Evolutionary conservation across 2,797 vertebrate genomes (phyloP).

Genomic region (Sebastiscus albofasciatus): DNA sequence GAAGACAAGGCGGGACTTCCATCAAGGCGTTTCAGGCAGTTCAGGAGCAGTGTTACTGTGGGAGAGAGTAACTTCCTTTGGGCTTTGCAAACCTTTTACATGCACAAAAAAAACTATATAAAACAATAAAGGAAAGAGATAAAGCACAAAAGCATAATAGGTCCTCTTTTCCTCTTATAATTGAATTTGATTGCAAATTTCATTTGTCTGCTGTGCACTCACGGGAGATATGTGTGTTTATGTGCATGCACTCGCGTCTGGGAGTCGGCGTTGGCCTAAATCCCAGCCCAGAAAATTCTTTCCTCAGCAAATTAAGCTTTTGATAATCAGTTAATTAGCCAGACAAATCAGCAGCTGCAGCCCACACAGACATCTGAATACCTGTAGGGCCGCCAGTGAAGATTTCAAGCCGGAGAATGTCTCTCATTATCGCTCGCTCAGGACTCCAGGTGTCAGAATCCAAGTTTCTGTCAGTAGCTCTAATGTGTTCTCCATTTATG

Average conservation of each 20-base stretch:
- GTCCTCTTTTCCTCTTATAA: neutral
- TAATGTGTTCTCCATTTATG: slow-evolving; percentile 26
- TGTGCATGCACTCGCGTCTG: neutral
- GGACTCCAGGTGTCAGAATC: slow-evolving; percentile 33
- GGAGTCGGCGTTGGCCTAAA: slow-evolving; percentile 39
- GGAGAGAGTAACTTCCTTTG: too few relatives aligned
- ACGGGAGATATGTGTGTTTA: neutral
- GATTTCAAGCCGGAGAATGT: slow-evolving; percentile 24
- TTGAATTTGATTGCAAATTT: neutral
- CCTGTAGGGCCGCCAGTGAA: slow-evolving; percentile 33
- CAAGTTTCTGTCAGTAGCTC: slow-evolving; percentile 40
- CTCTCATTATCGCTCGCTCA: slow-evolving; percentile 45
- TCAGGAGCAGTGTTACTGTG: too few relatives aligned
- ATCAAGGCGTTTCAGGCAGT: too few relatives aligned
- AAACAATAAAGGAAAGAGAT: neutral
- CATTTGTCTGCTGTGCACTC: neutral
- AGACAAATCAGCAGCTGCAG: slow-evolving; percentile 65
- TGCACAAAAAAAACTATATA: too few relatives aligned
- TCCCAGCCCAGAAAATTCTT: slow-evolving; percentile 56
- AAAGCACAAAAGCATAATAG: neutral
- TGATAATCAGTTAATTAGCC: slow-evolving; percentile 73
- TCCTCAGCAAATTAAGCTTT: slow-evolving; percentile 61
- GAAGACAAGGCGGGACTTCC: too few relatives aligned
- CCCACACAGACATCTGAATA: slow-evolving; percentile 54
- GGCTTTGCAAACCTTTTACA: too few relatives aligned